Percentiles rank a stretch among this genome's conserved stretches.
phyloP scores from a whole-genome alignment of 2,797 vertebrate genomes.

The Characodon lateralis region DNA sequence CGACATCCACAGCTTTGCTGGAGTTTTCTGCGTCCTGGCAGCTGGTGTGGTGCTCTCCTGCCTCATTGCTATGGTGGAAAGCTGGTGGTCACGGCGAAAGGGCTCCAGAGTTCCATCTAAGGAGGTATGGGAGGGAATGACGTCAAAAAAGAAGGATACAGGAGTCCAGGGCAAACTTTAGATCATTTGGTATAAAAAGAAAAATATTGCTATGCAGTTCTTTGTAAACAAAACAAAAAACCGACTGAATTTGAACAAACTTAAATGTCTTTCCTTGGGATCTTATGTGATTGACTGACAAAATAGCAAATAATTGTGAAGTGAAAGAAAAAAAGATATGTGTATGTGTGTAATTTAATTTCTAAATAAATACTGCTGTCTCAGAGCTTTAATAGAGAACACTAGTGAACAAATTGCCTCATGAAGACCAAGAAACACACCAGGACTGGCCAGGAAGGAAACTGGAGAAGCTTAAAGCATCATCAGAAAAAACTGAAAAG shows the following conservation, averaged over 20 bases:
- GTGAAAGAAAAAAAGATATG: neutral
- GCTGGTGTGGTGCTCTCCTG: constrained; percentile 96
- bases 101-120: constrained; percentile 96
- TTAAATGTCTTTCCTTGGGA: neutral
- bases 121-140: constrained; percentile 84
- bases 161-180: neutral
- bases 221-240: neutral
- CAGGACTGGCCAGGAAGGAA: neutral
- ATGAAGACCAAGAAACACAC: neutral
- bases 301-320: neutral
- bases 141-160: constrained; percentile 1
- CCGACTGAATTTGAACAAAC: neutral
- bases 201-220: constrained; percentile 1
- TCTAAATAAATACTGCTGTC: neutral
- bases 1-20: constrained; percentile 98
- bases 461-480: neutral
- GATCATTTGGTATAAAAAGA: neutral
- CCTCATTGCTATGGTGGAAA: constrained; percentile 98
- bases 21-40: constrained; percentile 97
- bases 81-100: constrained; percentile 98
- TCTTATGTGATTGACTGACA: neutral
- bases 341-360: neutral
- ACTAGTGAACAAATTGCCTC: neutral
- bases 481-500: neutral
- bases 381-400: neutral